These are phyloP conservation scores for Trialeurodes vaporariorum DNA, from an alignment of 1,140 invertebrate genomes.

Conservation along the genomic window DNA sequence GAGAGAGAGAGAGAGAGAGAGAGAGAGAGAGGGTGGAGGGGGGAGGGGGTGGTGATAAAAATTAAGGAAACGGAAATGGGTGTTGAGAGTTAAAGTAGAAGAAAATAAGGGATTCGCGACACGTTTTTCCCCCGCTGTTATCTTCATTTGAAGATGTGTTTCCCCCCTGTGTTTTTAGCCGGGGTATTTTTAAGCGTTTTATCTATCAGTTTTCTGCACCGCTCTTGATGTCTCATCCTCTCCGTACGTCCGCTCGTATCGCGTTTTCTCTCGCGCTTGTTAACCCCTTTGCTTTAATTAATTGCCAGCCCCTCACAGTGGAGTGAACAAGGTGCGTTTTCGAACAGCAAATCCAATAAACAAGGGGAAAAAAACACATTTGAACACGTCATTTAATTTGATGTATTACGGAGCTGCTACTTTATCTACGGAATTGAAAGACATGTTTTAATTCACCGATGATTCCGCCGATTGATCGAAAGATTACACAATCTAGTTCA, in stretches of 20 bases:
- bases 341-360: too few species aligned
- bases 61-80: background rate
- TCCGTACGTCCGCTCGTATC: background rate
- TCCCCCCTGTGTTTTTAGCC: background rate
- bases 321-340: too few species aligned
- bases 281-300: background rate
- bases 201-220: background rate
- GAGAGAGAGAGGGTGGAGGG: background rate
- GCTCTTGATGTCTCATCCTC: too few species aligned
- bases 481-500: too few species aligned
- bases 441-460: too few species aligned
- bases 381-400: too few species aligned
- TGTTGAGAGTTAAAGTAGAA: slow-evolving; percentile 1
- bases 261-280: background rate
- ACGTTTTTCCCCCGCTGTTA: background rate
- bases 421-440: too few species aligned
- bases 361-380: too few species aligned
- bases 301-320: background rate
- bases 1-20: too few species aligned
- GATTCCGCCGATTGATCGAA: too few species aligned
- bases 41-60: background rate
- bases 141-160: too few species aligned
- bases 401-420: too few species aligned
- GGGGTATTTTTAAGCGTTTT: background rate
- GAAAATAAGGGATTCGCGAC: background rate